Conservation (phyloP, 2,797 vertebrate genomes). For the Falco columbarius region DNA sequence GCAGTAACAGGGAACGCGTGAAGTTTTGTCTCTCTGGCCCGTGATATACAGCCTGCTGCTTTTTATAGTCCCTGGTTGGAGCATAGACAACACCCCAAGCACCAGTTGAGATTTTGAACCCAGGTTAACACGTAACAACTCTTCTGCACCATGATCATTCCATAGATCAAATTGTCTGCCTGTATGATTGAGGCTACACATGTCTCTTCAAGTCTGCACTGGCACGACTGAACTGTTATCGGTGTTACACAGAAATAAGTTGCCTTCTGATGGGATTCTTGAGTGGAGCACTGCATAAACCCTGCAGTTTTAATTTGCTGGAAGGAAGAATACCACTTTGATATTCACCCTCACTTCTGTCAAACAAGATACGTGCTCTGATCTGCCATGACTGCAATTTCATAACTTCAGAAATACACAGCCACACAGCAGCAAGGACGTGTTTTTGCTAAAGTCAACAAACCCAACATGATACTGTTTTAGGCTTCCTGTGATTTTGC, state of each 20-base stretch:
- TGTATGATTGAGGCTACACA: neutral
- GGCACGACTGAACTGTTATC: neutral
- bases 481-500: neutral
- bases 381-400: conserved; percentile 18
- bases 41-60: neutral
- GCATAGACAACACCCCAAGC: neutral
- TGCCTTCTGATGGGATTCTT: conserved; percentile 8
- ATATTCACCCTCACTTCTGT: conserved; percentile 8
- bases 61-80: neutral
- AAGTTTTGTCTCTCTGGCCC: neutral
- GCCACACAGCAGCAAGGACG: rapidly evolving
- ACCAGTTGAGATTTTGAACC: neutral
- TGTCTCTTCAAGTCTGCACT: neutral
- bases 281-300: neutral
- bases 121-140: neutral
- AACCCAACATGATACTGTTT: neutral
- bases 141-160: neutral
- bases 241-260: neutral
- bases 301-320: neutral
- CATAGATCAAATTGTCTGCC: neutral
- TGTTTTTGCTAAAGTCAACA: neutral
- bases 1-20: neutral
- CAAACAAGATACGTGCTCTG: neutral
- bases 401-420: neutral
- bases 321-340: conserved; percentile 30